phyloP scores from a whole-genome alignment of 2,797 vertebrate genomes.

The Gymnopithys bicolor region DNA sequence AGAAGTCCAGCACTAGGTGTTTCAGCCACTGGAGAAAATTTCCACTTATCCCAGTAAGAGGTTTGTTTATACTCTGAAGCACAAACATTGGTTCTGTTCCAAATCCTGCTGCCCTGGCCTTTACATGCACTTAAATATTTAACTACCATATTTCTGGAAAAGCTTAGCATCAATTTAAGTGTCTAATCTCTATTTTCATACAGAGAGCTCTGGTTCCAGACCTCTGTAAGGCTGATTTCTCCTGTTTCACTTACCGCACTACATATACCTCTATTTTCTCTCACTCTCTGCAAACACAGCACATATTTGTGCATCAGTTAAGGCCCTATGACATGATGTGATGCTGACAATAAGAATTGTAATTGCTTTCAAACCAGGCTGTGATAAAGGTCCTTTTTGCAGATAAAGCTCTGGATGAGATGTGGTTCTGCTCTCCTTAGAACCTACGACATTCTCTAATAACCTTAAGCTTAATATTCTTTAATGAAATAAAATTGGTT shows the following conservation, averaged over 20 bases:
- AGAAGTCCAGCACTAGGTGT: background rate
- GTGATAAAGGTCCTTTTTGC: background rate
- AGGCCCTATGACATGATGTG: background rate
- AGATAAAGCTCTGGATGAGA: background rate
- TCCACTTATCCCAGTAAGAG: background rate
- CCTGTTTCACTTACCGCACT: background rate
- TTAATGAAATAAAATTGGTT: background rate
- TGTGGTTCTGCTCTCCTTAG: background rate
- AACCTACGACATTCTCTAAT: background rate
- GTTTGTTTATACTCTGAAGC: conserved; percentile 4
- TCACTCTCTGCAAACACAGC: background rate
- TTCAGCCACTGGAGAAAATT: background rate
- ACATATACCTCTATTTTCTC: background rate
- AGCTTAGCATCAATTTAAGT: background rate
- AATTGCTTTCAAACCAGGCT: background rate
- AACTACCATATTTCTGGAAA: background rate
- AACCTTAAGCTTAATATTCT: background rate
- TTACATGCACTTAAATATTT: background rate
- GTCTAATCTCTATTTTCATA: background rate
- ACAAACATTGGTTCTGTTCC: background rate
- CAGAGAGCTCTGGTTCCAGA: background rate
- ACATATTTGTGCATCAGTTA: background rate
- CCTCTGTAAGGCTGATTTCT: background rate
- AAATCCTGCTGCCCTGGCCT: conserved; percentile 2
- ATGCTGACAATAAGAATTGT: background rate